Base-by-base conservation (phyloP, 1,140 invertebrate species). In the Achatina immaculata region DNA sequence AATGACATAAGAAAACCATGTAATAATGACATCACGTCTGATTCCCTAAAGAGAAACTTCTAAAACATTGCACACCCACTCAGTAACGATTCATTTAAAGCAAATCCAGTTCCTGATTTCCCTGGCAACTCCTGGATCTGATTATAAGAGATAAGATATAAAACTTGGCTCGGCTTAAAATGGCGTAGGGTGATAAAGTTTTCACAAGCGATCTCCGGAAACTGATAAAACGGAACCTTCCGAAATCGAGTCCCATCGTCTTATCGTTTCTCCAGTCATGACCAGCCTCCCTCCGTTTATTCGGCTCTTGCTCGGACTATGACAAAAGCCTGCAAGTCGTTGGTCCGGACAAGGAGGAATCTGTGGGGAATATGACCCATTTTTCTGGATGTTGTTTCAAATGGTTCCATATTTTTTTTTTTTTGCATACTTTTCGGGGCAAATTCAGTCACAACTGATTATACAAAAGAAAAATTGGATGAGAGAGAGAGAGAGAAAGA, bases 161-260 rank as follows among this genome's bases (percentile, higher is more conserved):
- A 68, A 45, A 78, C 6, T 45, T 24, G 42, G 62, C 16, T 28
- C 19, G 42, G 62, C 36, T 58, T 31, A 77, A 42, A 62, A 58
- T 58, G 51, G 65, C 24, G 62, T 21, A 1, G 76, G 62, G 42
- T 31, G 62, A 78, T 65, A 78, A 66, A 68, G 62, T 66, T 45
- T 48, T 48, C 55, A 68, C 36, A 66, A 78, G 55, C 38, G 62
- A 65, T 65, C n/a, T 2, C 40, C n/a, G 28, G 28, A n/a, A 21
- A 45, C 2, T 43, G 76, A 78, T 48, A 78, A 68, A 21, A 28
- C 21, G 38, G 68, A 66, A 19, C 19, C 24, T 24, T 1, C 11
- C 43, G 62, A 68, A 45, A 43, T 21, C n/a, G 40, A 42, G 58
- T 19, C 28, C n/a, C 43, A 19, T 51, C 28, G 3, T 73, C 34